Percentiles rank a stretch among this genome's conserved stretches.
These are phyloP conservation scores for Otocyon megalotis DNA, from an alignment of 2,113 vertebrate genomes.

Conservation along the genomic window DNA sequence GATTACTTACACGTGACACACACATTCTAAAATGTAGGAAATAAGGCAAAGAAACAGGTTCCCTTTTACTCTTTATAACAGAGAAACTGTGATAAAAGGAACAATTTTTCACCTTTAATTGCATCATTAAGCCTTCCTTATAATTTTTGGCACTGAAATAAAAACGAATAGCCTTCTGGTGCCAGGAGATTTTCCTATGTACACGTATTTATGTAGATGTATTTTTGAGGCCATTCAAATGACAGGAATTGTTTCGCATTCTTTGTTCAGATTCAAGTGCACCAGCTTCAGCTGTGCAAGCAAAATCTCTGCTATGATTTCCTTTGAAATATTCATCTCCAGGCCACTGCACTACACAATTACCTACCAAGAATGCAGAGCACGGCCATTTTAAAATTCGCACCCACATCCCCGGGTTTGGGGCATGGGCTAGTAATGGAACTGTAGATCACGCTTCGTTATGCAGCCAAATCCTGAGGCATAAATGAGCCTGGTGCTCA, in stretches of 20 bases:
- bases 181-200: accelerated
- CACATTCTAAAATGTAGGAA: not conserved
- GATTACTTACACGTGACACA: not conserved
- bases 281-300: slow-evolving; percentile 11
- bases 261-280: not conserved
- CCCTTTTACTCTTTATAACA: not conserved
- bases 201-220: accelerated
- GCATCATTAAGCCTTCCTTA: slow-evolving; percentile 12
- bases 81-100: slow-evolving; percentile 8
- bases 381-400: slow-evolving; percentile 1
- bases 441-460: slow-evolving; percentile 17
- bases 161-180: not conserved
- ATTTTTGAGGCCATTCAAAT: not conserved
- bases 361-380: not conserved
- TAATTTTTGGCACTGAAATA: not conserved
- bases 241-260: not conserved
- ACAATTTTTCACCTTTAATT: slow-evolving; percentile 58
- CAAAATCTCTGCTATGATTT: not conserved
- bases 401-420: not conserved
- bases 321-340: slow-evolving; percentile 46
- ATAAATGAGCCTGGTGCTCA: not conserved
- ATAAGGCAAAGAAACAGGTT: not conserved
- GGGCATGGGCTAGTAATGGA: not conserved
- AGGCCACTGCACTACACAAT: not conserved
- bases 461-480: not conserved